A percentile compares a stretch with the other conserved stretches of the same genome.
These are phyloP conservation scores for Bombycilla garrulus DNA, from an alignment of 2,113 vertebrate species.

Conservation along the genomic window DNA sequence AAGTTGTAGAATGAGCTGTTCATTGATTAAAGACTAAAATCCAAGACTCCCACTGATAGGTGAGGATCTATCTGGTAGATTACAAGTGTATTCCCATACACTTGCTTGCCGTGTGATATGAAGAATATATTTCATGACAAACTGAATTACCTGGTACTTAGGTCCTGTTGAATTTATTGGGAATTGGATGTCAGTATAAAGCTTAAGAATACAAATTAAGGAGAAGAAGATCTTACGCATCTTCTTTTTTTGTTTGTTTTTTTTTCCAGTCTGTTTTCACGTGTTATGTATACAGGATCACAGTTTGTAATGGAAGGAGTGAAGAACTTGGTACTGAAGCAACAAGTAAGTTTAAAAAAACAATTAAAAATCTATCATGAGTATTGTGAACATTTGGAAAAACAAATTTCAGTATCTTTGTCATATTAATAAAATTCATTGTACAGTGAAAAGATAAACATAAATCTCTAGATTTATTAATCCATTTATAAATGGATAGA, in stretches of 20 bases:
- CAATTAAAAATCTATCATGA: background rate
- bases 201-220: background rate
- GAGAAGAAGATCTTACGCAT: background rate
- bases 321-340: conserved; percentile 96
- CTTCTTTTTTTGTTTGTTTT: conserved; percentile 31
- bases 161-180: background rate
- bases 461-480: background rate
- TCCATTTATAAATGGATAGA: no score
- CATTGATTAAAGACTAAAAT: background rate
- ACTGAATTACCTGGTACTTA: background rate
- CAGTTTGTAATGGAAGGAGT: conserved; percentile 99
- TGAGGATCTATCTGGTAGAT: background rate
- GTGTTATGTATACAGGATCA: conserved; percentile 97
- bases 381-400: background rate
- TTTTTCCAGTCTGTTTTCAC: conserved; percentile 85
- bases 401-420: background rate
- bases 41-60: background rate
- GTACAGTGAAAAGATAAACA: background rate
- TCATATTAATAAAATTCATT: background rate
- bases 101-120: background rate
- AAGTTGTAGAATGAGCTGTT: background rate
- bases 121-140: background rate
- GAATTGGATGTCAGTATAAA: background rate
- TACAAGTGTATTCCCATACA: background rate
- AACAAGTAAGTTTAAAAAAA: conserved; percentile 83